Conservation (phyloP, 2,113 vertebrate species). For the Colistium nudipinnis region DNA sequence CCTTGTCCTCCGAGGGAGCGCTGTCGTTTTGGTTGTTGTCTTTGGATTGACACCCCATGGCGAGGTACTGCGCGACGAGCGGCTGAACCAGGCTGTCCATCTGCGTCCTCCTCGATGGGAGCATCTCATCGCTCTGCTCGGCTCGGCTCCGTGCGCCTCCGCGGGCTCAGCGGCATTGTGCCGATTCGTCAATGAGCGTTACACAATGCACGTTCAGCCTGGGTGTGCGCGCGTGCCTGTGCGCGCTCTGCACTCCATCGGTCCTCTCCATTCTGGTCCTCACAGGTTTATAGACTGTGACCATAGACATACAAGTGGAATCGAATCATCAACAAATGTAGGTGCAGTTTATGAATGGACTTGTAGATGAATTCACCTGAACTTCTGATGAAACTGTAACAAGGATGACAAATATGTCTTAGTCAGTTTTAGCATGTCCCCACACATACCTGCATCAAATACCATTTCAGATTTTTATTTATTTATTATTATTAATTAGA, state of each 20-base stretch:
- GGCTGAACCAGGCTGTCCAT: constrained; percentile 83
- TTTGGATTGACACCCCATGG: constrained; percentile 79
- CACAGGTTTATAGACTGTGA: too few species aligned
- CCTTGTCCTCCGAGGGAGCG: constrained; percentile 63
- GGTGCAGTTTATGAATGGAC: too few species aligned
- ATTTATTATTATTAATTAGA: too few species aligned
- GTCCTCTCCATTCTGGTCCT: neutral
- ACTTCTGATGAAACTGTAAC: too few species aligned
- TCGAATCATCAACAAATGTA: too few species aligned
- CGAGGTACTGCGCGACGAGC: constrained; percentile 82
- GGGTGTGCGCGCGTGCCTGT: constrained; percentile 74
- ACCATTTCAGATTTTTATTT: too few species aligned
- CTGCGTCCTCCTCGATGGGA: constrained; percentile 73
- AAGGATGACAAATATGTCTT: too few species aligned
- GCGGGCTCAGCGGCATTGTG: constrained; percentile 71
- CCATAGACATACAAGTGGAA: neutral
- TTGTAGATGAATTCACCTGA: too few species aligned
- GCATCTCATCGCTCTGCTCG: constrained; percentile 70
- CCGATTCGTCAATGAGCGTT: constrained; percentile 70
- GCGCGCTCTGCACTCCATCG: constrained; percentile 21
- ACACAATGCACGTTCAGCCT: constrained; percentile 70
- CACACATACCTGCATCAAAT: too few species aligned
- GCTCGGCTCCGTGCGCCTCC: constrained; percentile 62
- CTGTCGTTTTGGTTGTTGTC: constrained; percentile 71
- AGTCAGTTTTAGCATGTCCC: too few species aligned